phyloP scores from a whole-genome alignment of 2,113 vertebrate species.

The Lepus europaeus region DNA sequence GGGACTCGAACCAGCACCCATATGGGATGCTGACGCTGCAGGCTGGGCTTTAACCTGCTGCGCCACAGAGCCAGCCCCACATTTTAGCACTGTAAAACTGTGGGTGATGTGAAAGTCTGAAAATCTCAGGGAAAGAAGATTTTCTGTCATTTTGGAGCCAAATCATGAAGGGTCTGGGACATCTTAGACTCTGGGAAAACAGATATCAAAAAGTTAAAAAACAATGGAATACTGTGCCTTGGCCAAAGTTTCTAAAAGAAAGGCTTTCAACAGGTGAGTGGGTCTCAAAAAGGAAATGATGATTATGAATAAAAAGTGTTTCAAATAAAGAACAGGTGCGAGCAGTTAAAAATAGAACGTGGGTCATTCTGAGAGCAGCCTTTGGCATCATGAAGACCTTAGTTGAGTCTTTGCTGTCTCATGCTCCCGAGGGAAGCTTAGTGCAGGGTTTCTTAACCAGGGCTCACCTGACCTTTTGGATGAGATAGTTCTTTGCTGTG shows the following conservation, averaged over 20 bases:
- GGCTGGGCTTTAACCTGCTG: no score
- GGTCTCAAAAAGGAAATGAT: not conserved
- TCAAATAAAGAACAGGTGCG: not conserved
- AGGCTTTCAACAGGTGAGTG: not conserved
- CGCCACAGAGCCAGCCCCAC: no score
- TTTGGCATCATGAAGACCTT: not conserved
- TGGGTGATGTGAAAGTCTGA: not conserved
- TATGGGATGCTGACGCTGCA: no score
- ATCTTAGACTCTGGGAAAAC: not conserved
- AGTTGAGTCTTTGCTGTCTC: no score
- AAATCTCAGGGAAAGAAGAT: not conserved
- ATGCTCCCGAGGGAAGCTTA: not conserved
- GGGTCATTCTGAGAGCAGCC: not conserved
- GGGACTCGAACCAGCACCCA: no score
- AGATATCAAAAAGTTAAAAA: not conserved
- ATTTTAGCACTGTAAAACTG: not conserved
- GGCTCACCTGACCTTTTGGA: not conserved
- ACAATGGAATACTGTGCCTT: not conserved
- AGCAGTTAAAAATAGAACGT: not conserved
- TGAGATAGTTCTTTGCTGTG: not conserved
- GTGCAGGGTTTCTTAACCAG: not conserved
- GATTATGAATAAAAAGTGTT: not conserved
- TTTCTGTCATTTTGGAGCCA: not conserved
- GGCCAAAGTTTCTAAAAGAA: not conserved
- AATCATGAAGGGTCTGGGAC: not conserved